A percentile compares a stretch with the other conserved stretches of the same genome.
These are phyloP conservation scores for Monomorium pharaonis DNA, from an alignment of 1,140 invertebrate species.

Conservation along the genomic window DNA sequence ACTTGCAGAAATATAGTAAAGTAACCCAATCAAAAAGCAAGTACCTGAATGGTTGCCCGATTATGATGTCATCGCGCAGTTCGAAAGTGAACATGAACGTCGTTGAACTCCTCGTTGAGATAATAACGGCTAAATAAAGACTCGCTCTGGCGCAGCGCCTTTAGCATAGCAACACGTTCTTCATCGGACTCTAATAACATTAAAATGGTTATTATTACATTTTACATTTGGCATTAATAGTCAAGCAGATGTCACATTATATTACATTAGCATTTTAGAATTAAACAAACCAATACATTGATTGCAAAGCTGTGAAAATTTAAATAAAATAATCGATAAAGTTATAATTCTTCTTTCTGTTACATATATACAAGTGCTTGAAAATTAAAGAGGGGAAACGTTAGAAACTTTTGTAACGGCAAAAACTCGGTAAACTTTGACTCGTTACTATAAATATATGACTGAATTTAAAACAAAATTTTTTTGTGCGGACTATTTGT, in stretches of 20 bases:
- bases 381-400: no score
- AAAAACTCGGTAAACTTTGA: no score
- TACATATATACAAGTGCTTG: neutral
- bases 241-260: neutral
- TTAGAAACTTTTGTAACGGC: no score
- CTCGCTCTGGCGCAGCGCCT: constrained; percentile 92
- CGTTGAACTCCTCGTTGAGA: constrained; percentile 95
- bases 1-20: neutral
- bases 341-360: neutral
- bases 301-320: neutral
- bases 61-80: constrained; percentile 93
- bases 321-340: neutral
- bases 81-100: constrained; percentile 94
- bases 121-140: constrained; percentile 94
- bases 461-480: no score
- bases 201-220: constrained; percentile 37
- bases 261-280: neutral
- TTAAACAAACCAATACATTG: neutral
- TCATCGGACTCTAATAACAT: constrained; percentile 86
- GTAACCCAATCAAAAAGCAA: constrained; percentile 45
- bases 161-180: constrained; percentile 93
- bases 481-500: no score
- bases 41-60: constrained; percentile 93
- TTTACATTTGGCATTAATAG: constrained; percentile 39
- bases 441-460: no score